These are phyloP conservation scores for Chanos chanos DNA, from an alignment of 2,797 vertebrate species.

Conservation along the genomic window DNA sequence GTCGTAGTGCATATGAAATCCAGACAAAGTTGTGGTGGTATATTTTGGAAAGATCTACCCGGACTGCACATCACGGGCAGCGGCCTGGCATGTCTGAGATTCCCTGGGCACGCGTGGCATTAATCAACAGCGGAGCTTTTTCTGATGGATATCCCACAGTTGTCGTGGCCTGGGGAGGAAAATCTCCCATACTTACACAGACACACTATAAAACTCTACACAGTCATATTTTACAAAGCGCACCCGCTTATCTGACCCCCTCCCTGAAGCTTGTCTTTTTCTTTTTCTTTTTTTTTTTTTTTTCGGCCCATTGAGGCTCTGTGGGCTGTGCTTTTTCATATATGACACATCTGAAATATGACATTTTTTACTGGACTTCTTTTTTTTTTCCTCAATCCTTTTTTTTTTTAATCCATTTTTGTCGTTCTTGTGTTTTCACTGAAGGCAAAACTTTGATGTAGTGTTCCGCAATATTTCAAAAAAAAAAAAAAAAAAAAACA, in stretches of 20 bases:
- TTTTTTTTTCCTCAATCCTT: slow-evolving; percentile 56
- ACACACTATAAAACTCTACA: slow-evolving; percentile 62
- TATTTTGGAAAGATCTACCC: too few species aligned
- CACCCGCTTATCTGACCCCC: slow-evolving; percentile 44
- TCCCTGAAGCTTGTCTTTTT: slow-evolving; percentile 25
- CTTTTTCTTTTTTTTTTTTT: slow-evolving; percentile 24
- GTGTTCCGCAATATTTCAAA: slow-evolving; percentile 57
- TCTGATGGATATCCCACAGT: slow-evolving; percentile 17
- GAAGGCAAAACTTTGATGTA: slow-evolving; percentile 60
- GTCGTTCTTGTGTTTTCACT: slow-evolving; percentile 68
- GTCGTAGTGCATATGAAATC: too few species aligned
- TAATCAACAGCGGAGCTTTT: slow-evolving; percentile 32
- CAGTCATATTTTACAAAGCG: slow-evolving; percentile 56
- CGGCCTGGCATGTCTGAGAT: slow-evolving; percentile 17
- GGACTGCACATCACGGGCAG: too few species aligned
- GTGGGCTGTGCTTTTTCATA: slow-evolving; percentile 51
- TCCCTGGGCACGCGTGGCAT: slow-evolving; percentile 25
- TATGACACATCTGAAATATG: slow-evolving; percentile 61
- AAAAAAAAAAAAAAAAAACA: slow-evolving; percentile 26
- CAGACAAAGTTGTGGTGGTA: too few species aligned
- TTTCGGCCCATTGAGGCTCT: too few species aligned
- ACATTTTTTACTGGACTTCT: slow-evolving; percentile 70
- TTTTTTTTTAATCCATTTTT: slow-evolving; percentile 64
- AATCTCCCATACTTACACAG: slow-evolving; percentile 52
- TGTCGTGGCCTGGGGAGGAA: slow-evolving; percentile 52